Conservation (phyloP, 2,113 vertebrate genomes). For the Catharus bicknelli region DNA sequence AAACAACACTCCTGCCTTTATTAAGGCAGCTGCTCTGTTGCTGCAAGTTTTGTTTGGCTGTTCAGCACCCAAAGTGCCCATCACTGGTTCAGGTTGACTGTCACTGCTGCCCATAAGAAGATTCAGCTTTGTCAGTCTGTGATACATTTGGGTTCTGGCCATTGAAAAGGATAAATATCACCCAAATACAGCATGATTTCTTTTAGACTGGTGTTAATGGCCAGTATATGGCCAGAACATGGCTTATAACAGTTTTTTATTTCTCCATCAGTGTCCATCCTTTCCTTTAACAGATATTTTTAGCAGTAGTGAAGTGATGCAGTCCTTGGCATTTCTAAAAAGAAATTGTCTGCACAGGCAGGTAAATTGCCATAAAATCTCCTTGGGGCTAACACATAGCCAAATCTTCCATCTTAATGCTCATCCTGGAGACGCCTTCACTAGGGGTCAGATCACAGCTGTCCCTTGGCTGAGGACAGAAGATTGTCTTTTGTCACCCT, state of each 20-base stretch:
- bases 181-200: neutral
- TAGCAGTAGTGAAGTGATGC: neutral
- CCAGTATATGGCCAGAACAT: neutral
- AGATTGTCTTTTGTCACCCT: neutral
- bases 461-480: neutral
- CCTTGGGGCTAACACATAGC: neutral
- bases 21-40: neutral
- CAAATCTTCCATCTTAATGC: neutral
- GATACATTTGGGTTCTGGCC: neutral
- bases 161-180: neutral
- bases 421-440: neutral
- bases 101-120: neutral
- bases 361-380: neutral
- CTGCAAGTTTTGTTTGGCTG: neutral
- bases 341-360: neutral
- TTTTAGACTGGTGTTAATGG: neutral
- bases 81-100: neutral
- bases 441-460: neutral
- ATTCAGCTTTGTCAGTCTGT: neutral
- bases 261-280: neutral
- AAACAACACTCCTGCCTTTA: neutral
- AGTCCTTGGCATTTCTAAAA: neutral
- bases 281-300: neutral
- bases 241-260: neutral
- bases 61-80: accelerated